These are phyloP conservation scores for Lepidocolaptes lacrymiger DNA, from an alignment of 2,797 vertebrate species.

Conservation along the genomic window DNA sequence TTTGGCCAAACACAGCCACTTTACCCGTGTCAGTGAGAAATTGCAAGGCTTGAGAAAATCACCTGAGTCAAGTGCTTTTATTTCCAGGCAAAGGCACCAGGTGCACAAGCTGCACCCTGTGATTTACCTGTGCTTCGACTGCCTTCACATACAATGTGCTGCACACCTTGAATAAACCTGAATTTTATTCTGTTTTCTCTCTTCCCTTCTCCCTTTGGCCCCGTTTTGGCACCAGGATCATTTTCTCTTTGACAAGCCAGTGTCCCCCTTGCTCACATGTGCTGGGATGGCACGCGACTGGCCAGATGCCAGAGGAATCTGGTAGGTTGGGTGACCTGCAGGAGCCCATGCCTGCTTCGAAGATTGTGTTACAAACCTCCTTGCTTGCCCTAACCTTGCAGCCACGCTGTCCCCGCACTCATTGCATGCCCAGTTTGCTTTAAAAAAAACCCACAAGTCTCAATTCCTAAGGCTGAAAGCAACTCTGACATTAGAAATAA, in stretches of 20 bases:
- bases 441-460: not conserved
- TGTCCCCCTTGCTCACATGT: slow-evolving; percentile 90
- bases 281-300: slow-evolving; percentile 95
- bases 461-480: not conserved
- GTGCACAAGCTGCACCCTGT: not conserved
- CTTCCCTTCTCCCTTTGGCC: not conserved
- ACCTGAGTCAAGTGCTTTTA: not conserved
- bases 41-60: not conserved
- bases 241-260: slow-evolving; percentile 95
- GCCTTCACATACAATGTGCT: not conserved
- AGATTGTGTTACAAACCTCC: not conserved
- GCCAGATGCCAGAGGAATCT: slow-evolving; percentile 93
- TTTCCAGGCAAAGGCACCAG: not conserved
- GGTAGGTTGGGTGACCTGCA: slow-evolving; percentile 77
- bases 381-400: slow-evolving; percentile 52
- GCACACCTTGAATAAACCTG: not conserved
- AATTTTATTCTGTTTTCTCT: not conserved
- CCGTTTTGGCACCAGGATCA: slow-evolving; percentile 83
- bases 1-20: not conserved
- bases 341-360: not conserved
- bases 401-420: not conserved
- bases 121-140: not conserved
- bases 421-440: slow-evolving; percentile 17
- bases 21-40: not conserved
- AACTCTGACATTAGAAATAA: not conserved